Percentiles rank a stretch among this genome's conserved stretches.
These are phyloP conservation scores for Agriotes lineatus DNA, from an alignment of 2,888 invertebrate genomes.

Conservation along the genomic window DNA sequence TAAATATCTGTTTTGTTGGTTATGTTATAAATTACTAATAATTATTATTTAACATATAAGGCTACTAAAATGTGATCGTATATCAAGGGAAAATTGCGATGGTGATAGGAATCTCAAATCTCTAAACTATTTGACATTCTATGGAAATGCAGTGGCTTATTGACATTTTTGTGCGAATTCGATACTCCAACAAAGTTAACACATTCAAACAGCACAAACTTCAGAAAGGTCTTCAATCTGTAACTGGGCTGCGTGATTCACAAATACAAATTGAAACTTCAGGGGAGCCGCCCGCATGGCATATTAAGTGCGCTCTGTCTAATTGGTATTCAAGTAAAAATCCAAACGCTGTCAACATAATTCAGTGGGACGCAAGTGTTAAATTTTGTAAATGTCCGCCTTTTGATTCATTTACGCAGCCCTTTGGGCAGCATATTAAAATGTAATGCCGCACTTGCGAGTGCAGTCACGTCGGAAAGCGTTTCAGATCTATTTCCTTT, in stretches of 20 bases:
- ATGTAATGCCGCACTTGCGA: conserved; percentile 36
- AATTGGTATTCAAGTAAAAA: conserved; percentile 29
- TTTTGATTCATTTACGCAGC: conserved; percentile 37
- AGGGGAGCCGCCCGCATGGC: neutral
- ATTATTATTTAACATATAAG: too few species aligned
- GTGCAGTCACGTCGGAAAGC: conserved; percentile 36
- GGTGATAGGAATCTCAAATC: too few species aligned
- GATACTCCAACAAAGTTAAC: too few species aligned
- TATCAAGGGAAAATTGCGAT: too few species aligned
- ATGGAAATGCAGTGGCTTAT: too few species aligned
- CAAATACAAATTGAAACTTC: too few species aligned
- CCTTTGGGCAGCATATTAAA: conserved; percentile 34
- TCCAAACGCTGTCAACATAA: conserved; percentile 30
- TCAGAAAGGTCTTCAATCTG: neutral
- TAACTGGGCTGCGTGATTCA: neutral
- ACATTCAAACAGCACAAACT: neutral
- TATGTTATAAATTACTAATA: too few species aligned
- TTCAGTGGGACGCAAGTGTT: conserved; percentile 23
- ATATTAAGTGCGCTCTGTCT: neutral
- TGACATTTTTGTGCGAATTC: too few species aligned
- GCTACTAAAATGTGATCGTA: too few species aligned
- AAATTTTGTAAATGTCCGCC: conserved; percentile 30
- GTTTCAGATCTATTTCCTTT: conserved; percentile 42
- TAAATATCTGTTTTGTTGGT: too few species aligned
- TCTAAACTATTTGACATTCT: too few species aligned